Percentiles rank a stretch among this genome's conserved stretches.
Conservation (phyloP, 2,113 vertebrate genomes). For the Myanophis thanlyinensis region DNA sequence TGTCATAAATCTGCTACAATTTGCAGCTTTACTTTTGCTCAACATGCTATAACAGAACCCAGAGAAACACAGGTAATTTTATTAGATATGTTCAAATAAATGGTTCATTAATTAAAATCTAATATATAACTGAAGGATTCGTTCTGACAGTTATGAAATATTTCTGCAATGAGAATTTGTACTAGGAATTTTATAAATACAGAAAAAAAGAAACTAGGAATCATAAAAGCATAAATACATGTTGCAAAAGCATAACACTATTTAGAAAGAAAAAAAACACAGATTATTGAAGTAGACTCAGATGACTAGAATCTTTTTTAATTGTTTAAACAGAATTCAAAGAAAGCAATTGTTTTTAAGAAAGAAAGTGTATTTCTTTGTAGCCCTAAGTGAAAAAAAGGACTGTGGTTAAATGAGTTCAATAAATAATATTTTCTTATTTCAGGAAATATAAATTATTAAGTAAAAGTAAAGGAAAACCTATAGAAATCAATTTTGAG, state of each 20-base stretch:
- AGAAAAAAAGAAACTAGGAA: not conserved
- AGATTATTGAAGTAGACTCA: not conserved
- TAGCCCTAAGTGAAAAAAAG: not conserved
- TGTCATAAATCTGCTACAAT: not conserved
- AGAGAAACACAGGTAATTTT: not conserved
- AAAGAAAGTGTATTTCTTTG: not conserved
- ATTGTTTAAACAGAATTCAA: not conserved
- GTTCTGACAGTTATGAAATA: not conserved
- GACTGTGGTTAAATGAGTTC: not conserved
- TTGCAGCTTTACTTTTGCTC: not conserved
- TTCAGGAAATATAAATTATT: not conserved
- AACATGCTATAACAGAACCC: not conserved
- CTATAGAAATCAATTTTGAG: not conserved
- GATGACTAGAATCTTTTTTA: not conserved
- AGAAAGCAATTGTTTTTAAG: not conserved
- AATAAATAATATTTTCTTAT: not conserved
- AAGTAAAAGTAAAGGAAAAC: not conserved
- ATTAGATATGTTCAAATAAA: not conserved
- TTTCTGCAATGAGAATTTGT: not conserved
- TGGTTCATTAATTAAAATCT: not conserved
- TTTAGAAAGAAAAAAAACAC: not conserved
- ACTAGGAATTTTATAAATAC: not conserved
- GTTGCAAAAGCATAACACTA: not conserved
- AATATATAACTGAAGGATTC: not conserved
- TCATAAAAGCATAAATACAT: not conserved